Evolutionary conservation across 2,113 vertebrate genomes (phyloP).

Genomic region (Pseudorectes ferrugineus): DNA sequence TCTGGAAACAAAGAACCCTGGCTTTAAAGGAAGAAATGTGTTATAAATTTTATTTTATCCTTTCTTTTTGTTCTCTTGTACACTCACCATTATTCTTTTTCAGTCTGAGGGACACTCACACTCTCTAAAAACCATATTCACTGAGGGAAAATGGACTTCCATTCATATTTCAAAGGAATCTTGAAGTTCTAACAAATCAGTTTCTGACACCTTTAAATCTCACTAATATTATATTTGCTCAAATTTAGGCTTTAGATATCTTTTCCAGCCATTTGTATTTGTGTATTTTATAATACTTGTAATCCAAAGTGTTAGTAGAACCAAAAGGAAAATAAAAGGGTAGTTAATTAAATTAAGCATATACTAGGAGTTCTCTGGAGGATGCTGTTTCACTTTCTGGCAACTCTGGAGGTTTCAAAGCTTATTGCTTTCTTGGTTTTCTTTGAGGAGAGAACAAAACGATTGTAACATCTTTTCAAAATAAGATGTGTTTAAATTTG

Average conservation of each 20-base stretch:
- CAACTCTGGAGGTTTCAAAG: not conserved
- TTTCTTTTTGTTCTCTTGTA: not conserved
- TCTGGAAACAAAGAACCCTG: conserved; percentile 11
- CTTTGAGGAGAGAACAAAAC: not conserved
- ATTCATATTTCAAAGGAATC: not conserved
- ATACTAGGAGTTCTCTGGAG: not conserved
- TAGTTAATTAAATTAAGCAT: not conserved
- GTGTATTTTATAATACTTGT: not conserved
- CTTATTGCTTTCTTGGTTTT: not conserved
- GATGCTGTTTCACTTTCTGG: not conserved
- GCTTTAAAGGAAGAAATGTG: not conserved
- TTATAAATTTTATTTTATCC: not conserved
- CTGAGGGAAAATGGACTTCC: not conserved
- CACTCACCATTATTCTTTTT: not conserved
- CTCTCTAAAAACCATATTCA: not conserved
- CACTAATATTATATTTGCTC: not conserved
- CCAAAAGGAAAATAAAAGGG: not conserved
- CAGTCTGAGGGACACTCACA: not conserved
- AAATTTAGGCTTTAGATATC: not conserved
- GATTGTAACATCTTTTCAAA: not conserved
- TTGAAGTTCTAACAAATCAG: not conserved
- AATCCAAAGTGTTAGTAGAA: not conserved
- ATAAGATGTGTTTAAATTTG: not conserved
- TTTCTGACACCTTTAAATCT: not conserved
- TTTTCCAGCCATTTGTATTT: not conserved